Evolutionary conservation across 2,113 vertebrate genomes (phyloP).

Genomic region (Austrofundulus limnaeus): DNA sequence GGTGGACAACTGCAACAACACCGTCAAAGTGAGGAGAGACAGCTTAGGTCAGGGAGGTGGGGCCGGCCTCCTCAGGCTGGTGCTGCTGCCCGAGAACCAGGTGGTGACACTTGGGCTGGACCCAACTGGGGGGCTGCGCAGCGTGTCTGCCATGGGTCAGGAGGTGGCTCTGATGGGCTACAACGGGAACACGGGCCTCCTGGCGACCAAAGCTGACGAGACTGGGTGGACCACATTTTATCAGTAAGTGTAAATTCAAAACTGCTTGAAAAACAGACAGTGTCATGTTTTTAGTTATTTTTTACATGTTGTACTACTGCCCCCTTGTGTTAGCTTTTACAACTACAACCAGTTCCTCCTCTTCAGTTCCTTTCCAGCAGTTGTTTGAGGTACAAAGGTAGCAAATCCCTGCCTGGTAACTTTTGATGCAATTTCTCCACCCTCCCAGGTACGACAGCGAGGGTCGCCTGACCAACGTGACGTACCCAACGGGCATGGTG

Average conservation of each 20-base stretch:
- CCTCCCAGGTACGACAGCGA: slow-evolving; percentile 92
- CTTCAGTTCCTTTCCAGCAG: background rate
- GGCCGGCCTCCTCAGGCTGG: slow-evolving; percentile 86
- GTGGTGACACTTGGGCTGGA: slow-evolving; percentile 91
- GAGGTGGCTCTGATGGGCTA: slow-evolving; percentile 96
- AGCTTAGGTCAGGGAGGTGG: slow-evolving; percentile 78
- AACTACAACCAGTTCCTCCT: slow-evolving; percentile 28
- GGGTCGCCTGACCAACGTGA: slow-evolving; percentile 96
- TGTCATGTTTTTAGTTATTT: background rate
- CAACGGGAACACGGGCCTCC: slow-evolving; percentile 89
- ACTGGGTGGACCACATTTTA: slow-evolving; percentile 99
- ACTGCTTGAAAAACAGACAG: slow-evolving; percentile 9
- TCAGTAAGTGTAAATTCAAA: slow-evolving; percentile 86
- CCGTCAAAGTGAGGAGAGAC: slow-evolving; percentile 90
- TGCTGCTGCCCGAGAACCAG: slow-evolving; percentile 95
- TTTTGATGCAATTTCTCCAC: slow-evolving; percentile 5
- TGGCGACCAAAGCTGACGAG: slow-evolving; percentile 96
- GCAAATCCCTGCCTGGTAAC: background rate
- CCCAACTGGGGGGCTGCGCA: slow-evolving; percentile 88
- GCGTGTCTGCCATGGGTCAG: slow-evolving; percentile 88
- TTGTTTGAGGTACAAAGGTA: background rate
- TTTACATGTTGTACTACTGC: slow-evolving; percentile 47
- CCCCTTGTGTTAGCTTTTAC: slow-evolving; percentile 57
- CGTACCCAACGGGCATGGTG: slow-evolving; percentile 96
- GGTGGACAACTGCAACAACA: slow-evolving; percentile 93